These are phyloP conservation scores for Suricata suricatta DNA, from an alignment of 2,113 vertebrate species.

Conservation along the genomic window DNA sequence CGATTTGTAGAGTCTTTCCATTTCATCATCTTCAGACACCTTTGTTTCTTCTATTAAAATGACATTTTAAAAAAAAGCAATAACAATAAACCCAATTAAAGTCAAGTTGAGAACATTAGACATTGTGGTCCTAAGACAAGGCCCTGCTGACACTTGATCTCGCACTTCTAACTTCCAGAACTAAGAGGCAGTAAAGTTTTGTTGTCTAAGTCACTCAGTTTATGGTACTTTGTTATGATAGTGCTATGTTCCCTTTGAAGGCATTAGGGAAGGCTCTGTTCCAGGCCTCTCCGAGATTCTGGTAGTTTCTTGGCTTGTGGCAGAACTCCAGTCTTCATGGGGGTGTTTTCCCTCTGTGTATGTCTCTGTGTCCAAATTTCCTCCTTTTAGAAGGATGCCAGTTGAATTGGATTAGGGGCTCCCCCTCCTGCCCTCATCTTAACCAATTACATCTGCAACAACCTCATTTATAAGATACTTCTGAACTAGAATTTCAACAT, in stretches of 20 bases:
- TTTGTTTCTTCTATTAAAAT: constrained; percentile 82
- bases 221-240: background rate
- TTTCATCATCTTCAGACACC: constrained; percentile 89
- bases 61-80: constrained; percentile 26
- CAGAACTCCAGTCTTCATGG: background rate
- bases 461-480: background rate
- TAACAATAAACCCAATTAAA: background rate
- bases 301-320: background rate
- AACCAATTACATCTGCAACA: background rate
- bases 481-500: background rate
- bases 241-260: background rate
- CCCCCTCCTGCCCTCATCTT: background rate
- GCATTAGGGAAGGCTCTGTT: background rate
- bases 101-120: background rate
- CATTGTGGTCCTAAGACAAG: background rate
- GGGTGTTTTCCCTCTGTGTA: background rate
- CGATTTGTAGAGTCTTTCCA: constrained; percentile 95
- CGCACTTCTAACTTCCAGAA: background rate
- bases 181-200: background rate
- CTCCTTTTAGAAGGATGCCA: background rate
- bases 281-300: background rate
- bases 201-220: background rate
- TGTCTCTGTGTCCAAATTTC: background rate
- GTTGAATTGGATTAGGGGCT: background rate
- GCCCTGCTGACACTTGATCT: background rate